Evolutionary conservation across 1,140 invertebrate species (phyloP).

Genomic region (Drosophila sp.): DNA sequence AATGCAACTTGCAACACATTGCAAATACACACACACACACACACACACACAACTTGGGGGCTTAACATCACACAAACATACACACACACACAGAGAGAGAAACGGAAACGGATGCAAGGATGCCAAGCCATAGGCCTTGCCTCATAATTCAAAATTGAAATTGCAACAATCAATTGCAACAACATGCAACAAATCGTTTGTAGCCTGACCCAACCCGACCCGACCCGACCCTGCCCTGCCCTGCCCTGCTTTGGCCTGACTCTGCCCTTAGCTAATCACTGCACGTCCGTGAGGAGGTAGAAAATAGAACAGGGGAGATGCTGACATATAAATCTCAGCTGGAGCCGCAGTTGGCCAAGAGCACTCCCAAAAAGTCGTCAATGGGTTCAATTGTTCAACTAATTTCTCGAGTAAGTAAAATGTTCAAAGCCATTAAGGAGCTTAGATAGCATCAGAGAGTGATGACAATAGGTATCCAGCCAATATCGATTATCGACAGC

Average conservation of each 20-base stretch:
- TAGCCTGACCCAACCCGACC: constrained; percentile 36
- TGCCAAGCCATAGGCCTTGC: constrained; percentile 53
- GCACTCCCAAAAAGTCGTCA: constrained; percentile 13
- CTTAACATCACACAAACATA: constrained; percentile 42
- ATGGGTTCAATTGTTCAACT: constrained; percentile 42
- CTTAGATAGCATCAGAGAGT: no score
- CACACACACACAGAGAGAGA: not conserved
- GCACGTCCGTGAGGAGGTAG: constrained; percentile 42
- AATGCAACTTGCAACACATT: constrained; percentile 80
- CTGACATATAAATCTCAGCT: constrained; percentile 56
- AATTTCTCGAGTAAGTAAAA: constrained; percentile 5
- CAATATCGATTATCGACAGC: no score
- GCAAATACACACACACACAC: constrained; percentile 38
- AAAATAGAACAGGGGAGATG: not conserved
- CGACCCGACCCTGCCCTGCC: not conserved
- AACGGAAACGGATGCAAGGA: constrained; percentile 57
- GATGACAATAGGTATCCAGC: no score
- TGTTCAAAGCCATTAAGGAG: not conserved
- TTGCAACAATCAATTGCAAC: constrained; percentile 83
- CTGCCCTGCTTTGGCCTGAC: not conserved
- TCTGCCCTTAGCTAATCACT: constrained; percentile 62
- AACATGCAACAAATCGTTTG: constrained; percentile 80
- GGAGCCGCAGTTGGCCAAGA: constrained; percentile 47
- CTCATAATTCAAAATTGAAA: constrained; percentile 83
- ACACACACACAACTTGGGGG: constrained; percentile 28